phyloP scores from a whole-genome alignment of 2,113 vertebrate species.

The Carassius gibelio region DNA sequence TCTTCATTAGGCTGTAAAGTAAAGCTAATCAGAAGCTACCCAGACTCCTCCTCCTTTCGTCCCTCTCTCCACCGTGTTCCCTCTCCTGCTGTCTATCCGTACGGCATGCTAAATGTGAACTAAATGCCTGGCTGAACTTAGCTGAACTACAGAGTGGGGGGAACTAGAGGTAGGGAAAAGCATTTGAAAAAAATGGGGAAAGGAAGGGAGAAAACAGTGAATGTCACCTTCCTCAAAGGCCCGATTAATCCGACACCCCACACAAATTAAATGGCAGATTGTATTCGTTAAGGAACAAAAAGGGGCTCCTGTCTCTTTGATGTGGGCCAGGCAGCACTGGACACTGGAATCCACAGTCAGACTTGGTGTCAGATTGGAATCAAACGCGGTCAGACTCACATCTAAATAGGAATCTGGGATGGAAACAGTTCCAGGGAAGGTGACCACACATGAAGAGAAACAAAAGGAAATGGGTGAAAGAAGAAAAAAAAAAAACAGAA shows the following conservation, averaged over 20 bases:
- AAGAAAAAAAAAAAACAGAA: neutral
- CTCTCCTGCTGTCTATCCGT: constrained; percentile 31
- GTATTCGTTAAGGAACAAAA: constrained; percentile 30
- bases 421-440: constrained; percentile 18
- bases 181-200: neutral
- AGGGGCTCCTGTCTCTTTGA: constrained; percentile 33
- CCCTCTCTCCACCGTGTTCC: constrained; percentile 17
- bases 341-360: constrained; percentile 36
- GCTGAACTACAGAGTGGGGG: constrained; percentile 1
- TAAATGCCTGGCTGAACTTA: constrained; percentile 16
- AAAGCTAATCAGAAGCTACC: constrained; percentile 33
- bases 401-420: constrained; percentile 24
- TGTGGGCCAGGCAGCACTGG: constrained; percentile 20
- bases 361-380: constrained; percentile 16
- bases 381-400: constrained; percentile 26
- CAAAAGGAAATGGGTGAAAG: constrained; percentile 12
- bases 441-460: constrained; percentile 49
- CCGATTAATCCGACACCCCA: constrained; percentile 14
- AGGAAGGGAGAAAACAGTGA: neutral
- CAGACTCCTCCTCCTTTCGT: constrained; percentile 8
- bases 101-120: constrained; percentile 39
- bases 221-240: constrained; percentile 45
- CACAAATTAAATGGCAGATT: constrained; percentile 40
- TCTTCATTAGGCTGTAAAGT: constrained; percentile 45
- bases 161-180: too few relatives aligned